Percentiles rank a stretch among this genome's conserved stretches.
Conservation (phyloP, 2,797 vertebrate species). For the Harpagifer antarcticus region DNA sequence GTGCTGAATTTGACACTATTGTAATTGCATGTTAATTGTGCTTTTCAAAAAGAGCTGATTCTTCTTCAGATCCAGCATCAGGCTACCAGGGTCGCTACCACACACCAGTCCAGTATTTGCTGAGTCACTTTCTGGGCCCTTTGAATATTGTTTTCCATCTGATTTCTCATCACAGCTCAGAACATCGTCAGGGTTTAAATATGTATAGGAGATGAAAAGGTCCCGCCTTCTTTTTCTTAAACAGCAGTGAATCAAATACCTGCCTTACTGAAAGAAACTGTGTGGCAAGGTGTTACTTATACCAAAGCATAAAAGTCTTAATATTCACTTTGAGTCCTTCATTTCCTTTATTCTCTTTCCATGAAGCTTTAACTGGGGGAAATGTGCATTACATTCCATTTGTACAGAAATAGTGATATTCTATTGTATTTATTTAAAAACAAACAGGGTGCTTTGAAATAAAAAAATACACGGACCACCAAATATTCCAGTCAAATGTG, state of each 20-base stretch:
- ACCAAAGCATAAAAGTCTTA: slow-evolving; percentile 59
- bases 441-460: slow-evolving; percentile 84
- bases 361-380: slow-evolving; percentile 77
- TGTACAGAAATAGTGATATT: slow-evolving; percentile 89
- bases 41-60: slow-evolving; percentile 32
- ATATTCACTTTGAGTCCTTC: slow-evolving; percentile 35
- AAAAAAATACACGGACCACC: slow-evolving; percentile 67
- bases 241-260: slow-evolving; percentile 72
- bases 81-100: slow-evolving; percentile 39
- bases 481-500: slow-evolving; percentile 81
- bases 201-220: slow-evolving; percentile 56
- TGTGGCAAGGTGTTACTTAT: slow-evolving; percentile 78
- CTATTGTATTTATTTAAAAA: slow-evolving; percentile 89
- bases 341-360: slow-evolving; percentile 65
- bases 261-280: slow-evolving; percentile 68
- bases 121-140: slow-evolving; percentile 40
- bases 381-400: slow-evolving; percentile 85
- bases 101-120: slow-evolving; percentile 68
- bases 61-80: slow-evolving; percentile 28
- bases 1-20: slow-evolving; percentile 61
- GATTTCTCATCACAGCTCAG: slow-evolving; percentile 31
- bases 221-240: slow-evolving; percentile 42
- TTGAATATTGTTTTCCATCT: slow-evolving; percentile 43
- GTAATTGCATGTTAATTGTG: slow-evolving; percentile 64
- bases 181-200: slow-evolving; percentile 60